phyloP scores from a whole-genome alignment of 2,113 vertebrate species.

The Kryptolebias marmoratus region DNA sequence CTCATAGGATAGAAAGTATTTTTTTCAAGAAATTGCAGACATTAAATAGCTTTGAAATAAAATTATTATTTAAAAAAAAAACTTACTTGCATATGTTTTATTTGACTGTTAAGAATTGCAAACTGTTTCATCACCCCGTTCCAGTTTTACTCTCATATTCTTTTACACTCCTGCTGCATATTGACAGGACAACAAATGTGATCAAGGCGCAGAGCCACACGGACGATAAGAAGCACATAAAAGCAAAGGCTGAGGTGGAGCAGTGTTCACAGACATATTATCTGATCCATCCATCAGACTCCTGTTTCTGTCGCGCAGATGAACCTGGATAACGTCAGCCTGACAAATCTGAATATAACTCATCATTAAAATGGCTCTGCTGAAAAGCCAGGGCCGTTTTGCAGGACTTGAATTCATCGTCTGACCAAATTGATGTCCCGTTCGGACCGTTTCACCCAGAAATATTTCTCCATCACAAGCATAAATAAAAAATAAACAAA shows the following conservation, averaged over 20 bases:
- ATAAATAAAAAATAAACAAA: not conserved
- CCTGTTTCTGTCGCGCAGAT: not conserved
- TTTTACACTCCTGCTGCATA: constrained; percentile 3
- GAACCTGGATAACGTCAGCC: constrained; percentile 29
- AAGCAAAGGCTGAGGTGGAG: constrained; percentile 37
- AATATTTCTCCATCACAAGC: constrained; percentile 7
- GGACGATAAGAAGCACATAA: constrained; percentile 32
- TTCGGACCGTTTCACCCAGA: not conserved
- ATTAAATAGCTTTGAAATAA: too few relatives aligned
- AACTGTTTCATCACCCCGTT: constrained; percentile 38
- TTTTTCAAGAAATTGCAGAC: too few relatives aligned
- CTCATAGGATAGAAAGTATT: too few relatives aligned
- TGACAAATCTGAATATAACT: constrained; percentile 47
- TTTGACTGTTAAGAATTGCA: constrained; percentile 23
- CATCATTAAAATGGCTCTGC: constrained; percentile 24
- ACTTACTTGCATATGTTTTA: too few relatives aligned
- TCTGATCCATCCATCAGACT: constrained; percentile 34
- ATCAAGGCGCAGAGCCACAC: constrained; percentile 5
- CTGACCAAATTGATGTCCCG: constrained; percentile 31
- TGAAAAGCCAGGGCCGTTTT: constrained; percentile 6
- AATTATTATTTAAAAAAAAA: too few relatives aligned
- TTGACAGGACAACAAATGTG: constrained; percentile 16
- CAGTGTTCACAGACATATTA: constrained; percentile 13
- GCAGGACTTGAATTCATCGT: constrained; percentile 2
- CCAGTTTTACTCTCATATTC: constrained; percentile 10